phyloP scores from a whole-genome alignment of 2,888 invertebrate species.

The Melolontha melolontha region DNA sequence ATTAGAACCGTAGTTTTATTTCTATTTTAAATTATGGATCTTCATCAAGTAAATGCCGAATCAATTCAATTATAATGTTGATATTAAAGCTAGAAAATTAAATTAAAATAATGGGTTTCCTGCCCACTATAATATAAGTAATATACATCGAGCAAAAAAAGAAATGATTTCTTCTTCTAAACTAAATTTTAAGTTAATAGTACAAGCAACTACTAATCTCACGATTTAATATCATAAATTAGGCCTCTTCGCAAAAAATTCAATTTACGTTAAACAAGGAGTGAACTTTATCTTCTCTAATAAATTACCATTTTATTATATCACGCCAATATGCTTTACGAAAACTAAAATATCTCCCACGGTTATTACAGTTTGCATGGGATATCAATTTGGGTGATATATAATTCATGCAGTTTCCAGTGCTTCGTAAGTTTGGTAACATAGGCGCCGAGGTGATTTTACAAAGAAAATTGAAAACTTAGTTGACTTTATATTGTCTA shows the following conservation, averaged over 20 bases:
- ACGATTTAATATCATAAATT: constrained; percentile 1
- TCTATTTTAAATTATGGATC: too few species aligned
- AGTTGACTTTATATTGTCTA: constrained; percentile 54
- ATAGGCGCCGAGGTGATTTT: constrained; percentile 54
- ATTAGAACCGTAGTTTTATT: too few species aligned
- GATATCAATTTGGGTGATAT: constrained; percentile 35
- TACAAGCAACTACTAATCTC: constrained; percentile 3
- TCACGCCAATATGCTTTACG: constrained; percentile 24
- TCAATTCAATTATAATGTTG: too few species aligned
- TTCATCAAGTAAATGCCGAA: too few species aligned
- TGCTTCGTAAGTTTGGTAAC: constrained; percentile 42
- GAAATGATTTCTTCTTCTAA: too few species aligned
- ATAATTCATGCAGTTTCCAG: constrained; percentile 33
- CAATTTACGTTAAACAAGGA: constrained; percentile 18
- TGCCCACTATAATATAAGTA: too few species aligned
- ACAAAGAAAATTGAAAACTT: constrained; percentile 57
- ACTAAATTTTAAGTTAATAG: constrained; percentile 20
- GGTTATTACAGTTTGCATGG: constrained; percentile 36
- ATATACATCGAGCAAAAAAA: too few species aligned
- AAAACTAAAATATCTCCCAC: constrained; percentile 19
- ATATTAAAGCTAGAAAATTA: too few species aligned
- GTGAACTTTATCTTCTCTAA: constrained; percentile 14
- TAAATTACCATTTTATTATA: constrained; percentile 29
- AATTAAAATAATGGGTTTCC: too few species aligned
- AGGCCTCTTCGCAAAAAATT: not conserved